Conservation (phyloP, 2,888 invertebrate species). For the Oxystoma pomonae region DNA sequence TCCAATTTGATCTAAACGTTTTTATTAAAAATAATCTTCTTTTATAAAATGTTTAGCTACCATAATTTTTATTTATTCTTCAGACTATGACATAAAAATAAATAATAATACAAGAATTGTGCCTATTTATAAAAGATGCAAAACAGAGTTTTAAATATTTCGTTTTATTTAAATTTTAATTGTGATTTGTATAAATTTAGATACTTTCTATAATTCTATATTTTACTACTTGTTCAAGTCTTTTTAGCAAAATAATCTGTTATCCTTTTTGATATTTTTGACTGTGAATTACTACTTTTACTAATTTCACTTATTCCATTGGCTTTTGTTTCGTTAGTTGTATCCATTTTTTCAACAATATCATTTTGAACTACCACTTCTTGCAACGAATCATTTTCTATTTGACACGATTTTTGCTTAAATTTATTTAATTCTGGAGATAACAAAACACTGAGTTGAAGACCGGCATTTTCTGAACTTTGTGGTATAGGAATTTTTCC, state of each 20-base stretch:
- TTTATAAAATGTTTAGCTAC: too few species aligned
- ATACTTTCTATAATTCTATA: too few species aligned
- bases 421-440: conserved; percentile 29
- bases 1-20: too few species aligned
- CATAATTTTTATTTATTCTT: too few species aligned
- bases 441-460: conserved; percentile 2
- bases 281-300: conserved; percentile 13
- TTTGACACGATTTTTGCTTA: conserved; percentile 13
- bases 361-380: too few species aligned
- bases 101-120: too few species aligned
- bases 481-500: conserved; percentile 24
- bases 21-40: too few species aligned
- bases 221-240: neutral
- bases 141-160: too few species aligned
- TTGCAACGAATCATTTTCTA: neutral
- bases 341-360: conserved; percentile 21
- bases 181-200: too few species aligned
- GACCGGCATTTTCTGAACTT: conserved; percentile 21
- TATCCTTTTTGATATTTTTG: conserved; percentile 27
- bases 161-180: too few species aligned
- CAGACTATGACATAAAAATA: too few species aligned
- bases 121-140: too few species aligned
- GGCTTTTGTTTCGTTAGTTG: conserved; percentile 14
- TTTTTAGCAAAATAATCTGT: conserved; percentile 34
- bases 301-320: conserved; percentile 2